Base-by-base conservation (phyloP, 2,113 vertebrate species). In the Gopherus flavomarginatus region DNA sequence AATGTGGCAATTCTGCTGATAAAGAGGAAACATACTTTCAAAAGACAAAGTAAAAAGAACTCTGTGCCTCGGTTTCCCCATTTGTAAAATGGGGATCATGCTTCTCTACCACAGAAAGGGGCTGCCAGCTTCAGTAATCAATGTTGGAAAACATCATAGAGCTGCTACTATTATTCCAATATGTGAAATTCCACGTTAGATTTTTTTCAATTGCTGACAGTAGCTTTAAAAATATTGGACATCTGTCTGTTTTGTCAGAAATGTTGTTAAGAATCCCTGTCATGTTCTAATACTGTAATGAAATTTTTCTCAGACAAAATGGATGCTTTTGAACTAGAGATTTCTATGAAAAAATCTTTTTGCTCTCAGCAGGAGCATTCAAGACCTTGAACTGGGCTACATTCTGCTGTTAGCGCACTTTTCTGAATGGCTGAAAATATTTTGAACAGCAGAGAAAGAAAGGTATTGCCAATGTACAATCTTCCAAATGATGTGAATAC, bases 391-490 rank as follows among this genome's bases (percentile, higher is more conserved):
- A 95, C 56, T 94, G 90, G 91, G 92, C 90, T 89, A 83, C 89
- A 83, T 96, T 95, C 84, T 96, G 90, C 87, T 96, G 90, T 75
- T 91, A 93, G 0, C 94, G 83, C 89, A 88, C 89, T 96, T 96
- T 86, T 0, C 1, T 92, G 87, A 85, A 93, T 79, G 77, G 81
- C 92, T 94, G 83, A 95, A 97, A 97, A 92, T 95, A 94, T 91
- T 97, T 91, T 85, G 92, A 97, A 85, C 97, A 96, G 95, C 81
- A 50, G 75, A 95, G 95, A 90, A 97, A 90, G 83, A 91, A 83
- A 54, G 88, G 88, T 2, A 97, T 97, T 97, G 91, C 90, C 65
- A 85, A 87, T 87, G 92, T 79, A 89, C 59, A 79, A 83, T 88
- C 72, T 94, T 86, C 93, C 38, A 80, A 92, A 16, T 54, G 53